Conservation (phyloP, 2,888 invertebrate species). For the Latrodectus elegans region DNA sequence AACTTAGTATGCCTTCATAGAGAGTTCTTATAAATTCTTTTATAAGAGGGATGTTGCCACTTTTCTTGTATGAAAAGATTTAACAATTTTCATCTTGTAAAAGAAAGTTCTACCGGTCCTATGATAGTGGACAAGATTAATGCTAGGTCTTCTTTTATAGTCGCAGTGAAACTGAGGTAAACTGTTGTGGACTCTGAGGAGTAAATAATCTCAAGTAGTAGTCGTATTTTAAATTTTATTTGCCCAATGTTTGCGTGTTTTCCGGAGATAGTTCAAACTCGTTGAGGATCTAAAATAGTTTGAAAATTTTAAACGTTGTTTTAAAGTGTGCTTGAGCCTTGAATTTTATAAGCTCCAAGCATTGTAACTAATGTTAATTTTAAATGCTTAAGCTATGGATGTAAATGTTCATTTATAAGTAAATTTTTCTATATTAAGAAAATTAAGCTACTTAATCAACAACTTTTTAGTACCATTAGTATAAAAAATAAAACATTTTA, state of each 20-base stretch:
- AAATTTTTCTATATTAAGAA: too few relatives aligned
- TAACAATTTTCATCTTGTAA: background rate
- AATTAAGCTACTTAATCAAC: too few relatives aligned
- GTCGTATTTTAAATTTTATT: constrained; percentile 25
- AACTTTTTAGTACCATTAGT: too few relatives aligned
- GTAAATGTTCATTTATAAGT: too few relatives aligned
- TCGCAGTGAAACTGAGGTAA: background rate
- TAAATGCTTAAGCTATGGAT: too few relatives aligned
- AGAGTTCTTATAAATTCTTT: background rate
- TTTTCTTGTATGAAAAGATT: background rate
- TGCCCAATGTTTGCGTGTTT: constrained; percentile 28
- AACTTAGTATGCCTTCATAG: background rate
- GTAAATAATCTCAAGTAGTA: constrained; percentile 3
- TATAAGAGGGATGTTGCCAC: background rate
- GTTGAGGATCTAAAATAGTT: background rate
- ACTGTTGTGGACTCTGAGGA: background rate
- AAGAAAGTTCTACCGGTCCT: background rate
- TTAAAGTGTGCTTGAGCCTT: too few relatives aligned
- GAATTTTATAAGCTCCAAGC: too few relatives aligned
- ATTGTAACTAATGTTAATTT: too few relatives aligned
- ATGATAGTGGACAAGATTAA: background rate
- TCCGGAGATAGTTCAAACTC: constrained; percentile 14
- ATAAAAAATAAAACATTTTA: too few relatives aligned
- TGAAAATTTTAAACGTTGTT: background rate
- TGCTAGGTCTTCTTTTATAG: background rate